phyloP scores from a whole-genome alignment of 2,888 invertebrate genomes.

The Drosophila neotestacea region DNA sequence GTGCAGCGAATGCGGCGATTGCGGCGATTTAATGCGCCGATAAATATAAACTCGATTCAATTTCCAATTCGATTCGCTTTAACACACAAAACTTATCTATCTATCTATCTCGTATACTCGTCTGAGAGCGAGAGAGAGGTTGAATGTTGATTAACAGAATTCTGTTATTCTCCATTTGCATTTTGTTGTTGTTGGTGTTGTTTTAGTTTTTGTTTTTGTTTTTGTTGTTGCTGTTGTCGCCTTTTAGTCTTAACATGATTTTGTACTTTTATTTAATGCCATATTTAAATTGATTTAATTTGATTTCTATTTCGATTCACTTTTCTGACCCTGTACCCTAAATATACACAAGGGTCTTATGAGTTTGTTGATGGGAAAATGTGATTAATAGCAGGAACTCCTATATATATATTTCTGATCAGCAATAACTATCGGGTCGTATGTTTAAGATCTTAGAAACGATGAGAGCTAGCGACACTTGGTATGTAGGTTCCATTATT shows the following conservation, averaged over 20 bases:
- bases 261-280: conserved; percentile 73
- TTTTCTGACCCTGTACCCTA: background rate
- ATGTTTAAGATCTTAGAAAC: too few relatives aligned
- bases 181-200: background rate
- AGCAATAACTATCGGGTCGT: too few relatives aligned
- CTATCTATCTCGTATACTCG: background rate
- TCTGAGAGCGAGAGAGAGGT: background rate
- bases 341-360: too few relatives aligned
- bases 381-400: too few relatives aligned
- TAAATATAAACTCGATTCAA: conserved; percentile 59
- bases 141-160: conserved; percentile 13
- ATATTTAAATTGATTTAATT: conserved; percentile 74
- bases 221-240: conserved; percentile 29
- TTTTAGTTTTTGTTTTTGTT: background rate
- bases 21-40: conserved; percentile 67
- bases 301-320: conserved; percentile 57
- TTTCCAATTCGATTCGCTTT: conserved; percentile 35
- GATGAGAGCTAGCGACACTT: too few relatives aligned
- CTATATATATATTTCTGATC: too few relatives aligned
- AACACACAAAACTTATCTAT: conserved; percentile 1
- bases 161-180: conserved; percentile 18
- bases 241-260: conserved; percentile 72
- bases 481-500: too few relatives aligned
- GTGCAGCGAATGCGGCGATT: conserved; percentile 54
- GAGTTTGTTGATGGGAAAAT: too few relatives aligned